phyloP scores from a whole-genome alignment of 2,888 invertebrate genomes.

The Mimachlamys varia region DNA sequence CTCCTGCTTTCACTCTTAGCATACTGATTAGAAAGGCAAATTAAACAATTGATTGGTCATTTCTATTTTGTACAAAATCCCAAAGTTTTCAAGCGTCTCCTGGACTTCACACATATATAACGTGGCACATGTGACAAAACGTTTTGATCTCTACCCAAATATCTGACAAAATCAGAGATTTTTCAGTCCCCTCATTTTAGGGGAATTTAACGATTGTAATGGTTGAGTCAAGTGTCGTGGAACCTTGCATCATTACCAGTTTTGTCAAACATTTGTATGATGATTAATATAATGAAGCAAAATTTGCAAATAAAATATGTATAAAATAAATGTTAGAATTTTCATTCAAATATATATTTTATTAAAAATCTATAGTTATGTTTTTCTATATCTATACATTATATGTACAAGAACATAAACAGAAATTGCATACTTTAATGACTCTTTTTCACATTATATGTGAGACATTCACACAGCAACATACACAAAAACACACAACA shows the following conservation, averaged over 20 bases:
- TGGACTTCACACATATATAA: no score
- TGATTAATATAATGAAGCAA: background rate
- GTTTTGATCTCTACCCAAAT: background rate
- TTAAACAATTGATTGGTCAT: background rate
- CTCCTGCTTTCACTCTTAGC: background rate
- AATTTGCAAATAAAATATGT: background rate
- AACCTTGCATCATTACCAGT: background rate
- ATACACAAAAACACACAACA: slow-evolving; percentile 7
- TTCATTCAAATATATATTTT: slow-evolving; percentile 10
- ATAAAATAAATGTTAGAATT: background rate
- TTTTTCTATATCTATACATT: background rate
- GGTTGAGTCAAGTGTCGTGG: background rate
- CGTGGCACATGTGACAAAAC: no score
- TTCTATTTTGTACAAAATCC: background rate
- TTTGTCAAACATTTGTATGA: slow-evolving; percentile 11
- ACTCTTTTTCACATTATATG: slow-evolving; percentile 14
- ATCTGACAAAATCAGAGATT: background rate
- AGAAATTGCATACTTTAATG: slow-evolving; percentile 16
- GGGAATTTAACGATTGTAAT: background rate
- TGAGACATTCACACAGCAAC: background rate
- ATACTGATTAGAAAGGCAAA: background rate
- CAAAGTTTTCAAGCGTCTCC: no score
- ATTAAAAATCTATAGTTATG: slow-evolving; percentile 2
- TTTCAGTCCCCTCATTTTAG: no score
- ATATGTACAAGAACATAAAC: slow-evolving; percentile 9